Evolutionary conservation across 2,113 vertebrate species (phyloP).

Genomic region (Canis aureus): DNA sequence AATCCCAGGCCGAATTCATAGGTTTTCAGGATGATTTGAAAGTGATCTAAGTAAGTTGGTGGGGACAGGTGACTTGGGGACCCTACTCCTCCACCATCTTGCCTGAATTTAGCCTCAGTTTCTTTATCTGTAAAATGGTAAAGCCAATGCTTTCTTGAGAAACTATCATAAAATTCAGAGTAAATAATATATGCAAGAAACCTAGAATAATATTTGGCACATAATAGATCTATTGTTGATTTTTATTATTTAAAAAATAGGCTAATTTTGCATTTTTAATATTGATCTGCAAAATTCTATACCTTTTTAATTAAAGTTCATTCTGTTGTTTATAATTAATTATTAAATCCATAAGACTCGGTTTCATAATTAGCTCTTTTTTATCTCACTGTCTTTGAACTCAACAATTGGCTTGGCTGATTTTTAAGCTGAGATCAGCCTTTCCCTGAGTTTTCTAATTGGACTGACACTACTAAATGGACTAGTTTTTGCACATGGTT

Average conservation of each 20-base stretch:
- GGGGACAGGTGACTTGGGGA: too few species aligned
- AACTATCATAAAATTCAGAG: conserved; percentile 42
- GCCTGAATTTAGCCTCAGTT: neutral
- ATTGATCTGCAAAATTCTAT: conserved; percentile 37
- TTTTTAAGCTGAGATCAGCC: neutral
- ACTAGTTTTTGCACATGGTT: neutral
- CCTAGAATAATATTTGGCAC: neutral
- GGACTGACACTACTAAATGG: neutral
- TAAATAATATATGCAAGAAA: neutral
- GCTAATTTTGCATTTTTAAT: conserved; percentile 52
- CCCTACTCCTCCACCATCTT: too few species aligned
- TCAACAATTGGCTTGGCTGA: neutral
- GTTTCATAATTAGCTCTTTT: conserved; percentile 33
- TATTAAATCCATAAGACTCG: neutral
- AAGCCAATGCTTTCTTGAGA: conserved; percentile 40
- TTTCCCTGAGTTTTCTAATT: conserved; percentile 19
- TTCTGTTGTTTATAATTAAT: conserved; percentile 32
- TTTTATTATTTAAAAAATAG: conserved; percentile 10
- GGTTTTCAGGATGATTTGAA: too few species aligned
- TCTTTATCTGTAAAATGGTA: conserved; percentile 2
- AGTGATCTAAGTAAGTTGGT: too few species aligned
- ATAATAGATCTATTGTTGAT: neutral
- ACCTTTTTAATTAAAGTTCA: conserved; percentile 45
- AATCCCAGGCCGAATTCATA: too few species aligned
- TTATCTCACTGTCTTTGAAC: conserved; percentile 19